phyloP scores from a whole-genome alignment of 2,797 vertebrate species.

The Sebastes vulpes region DNA sequence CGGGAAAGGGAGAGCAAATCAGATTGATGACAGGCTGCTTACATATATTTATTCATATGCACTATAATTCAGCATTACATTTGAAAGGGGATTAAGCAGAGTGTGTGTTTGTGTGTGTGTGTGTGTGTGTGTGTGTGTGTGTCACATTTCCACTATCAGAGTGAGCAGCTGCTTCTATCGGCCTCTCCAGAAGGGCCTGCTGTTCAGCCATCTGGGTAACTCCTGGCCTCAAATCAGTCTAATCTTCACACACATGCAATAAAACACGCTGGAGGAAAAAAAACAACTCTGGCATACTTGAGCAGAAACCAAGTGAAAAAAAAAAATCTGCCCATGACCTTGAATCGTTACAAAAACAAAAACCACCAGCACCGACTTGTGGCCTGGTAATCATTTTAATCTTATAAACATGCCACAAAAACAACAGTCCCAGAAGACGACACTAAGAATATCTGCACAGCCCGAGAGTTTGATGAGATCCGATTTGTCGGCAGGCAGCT shows the following conservation, averaged over 20 bases:
- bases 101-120: not conserved
- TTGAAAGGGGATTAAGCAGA: conserved; percentile 61
- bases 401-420: conserved; percentile 32
- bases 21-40: conserved; percentile 45
- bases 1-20: conserved; percentile 37
- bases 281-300: conserved; percentile 28
- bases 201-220: conserved; percentile 84
- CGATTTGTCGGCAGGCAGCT: conserved; percentile 16
- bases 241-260: conserved; percentile 76
- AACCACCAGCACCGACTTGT: not conserved
- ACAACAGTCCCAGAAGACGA: conserved; percentile 14
- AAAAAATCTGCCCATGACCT: conserved; percentile 64
- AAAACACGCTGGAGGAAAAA: conserved; percentile 53
- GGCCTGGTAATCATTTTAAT: conserved; percentile 40
- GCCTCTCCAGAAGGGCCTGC: conserved; percentile 82
- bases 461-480: conserved; percentile 21
- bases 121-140: conserved; percentile 1
- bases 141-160: conserved; percentile 65
- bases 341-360: conserved; percentile 46
- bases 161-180: conserved; percentile 79
- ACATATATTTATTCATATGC: conserved; percentile 53
- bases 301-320: conserved; percentile 33
- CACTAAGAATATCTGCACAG: conserved; percentile 13
- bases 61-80: conserved; percentile 56
- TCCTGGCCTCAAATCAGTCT: conserved; percentile 81